Evolutionary conservation across 2,113 vertebrate genomes (phyloP).

Genomic region (Saguinus imperator): DNA sequence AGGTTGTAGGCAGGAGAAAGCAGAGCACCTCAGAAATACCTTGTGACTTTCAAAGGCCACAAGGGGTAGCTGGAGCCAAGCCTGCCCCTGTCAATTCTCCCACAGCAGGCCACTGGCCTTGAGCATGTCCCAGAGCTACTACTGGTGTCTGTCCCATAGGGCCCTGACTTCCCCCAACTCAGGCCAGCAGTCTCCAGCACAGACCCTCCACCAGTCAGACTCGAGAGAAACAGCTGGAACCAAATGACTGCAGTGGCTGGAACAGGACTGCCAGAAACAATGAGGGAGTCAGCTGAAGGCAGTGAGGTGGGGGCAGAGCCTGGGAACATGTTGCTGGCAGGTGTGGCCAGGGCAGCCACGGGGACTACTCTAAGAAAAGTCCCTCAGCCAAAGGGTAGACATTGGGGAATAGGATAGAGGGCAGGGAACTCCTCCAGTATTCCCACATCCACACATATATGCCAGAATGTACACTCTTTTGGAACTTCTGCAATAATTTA

Average conservation of each 20-base stretch:
- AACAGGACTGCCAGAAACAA: not conserved
- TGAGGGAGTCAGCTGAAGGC: not conserved
- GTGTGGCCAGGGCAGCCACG: not conserved
- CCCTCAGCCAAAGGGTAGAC: not conserved
- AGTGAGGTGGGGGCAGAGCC: not conserved
- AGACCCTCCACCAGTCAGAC: constrained; percentile 16
- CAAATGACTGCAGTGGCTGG: not conserved
- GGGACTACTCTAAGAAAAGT: not conserved
- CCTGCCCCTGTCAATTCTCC: not conserved
- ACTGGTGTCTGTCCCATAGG: not conserved
- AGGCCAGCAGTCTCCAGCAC: not conserved
- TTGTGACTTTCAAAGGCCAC: not conserved
- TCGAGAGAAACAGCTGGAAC: constrained; percentile 43
- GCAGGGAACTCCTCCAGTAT: too few relatives aligned
- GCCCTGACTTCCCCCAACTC: not conserved
- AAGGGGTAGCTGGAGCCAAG: not conserved
- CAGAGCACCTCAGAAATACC: not conserved
- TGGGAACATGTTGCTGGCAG: not conserved
- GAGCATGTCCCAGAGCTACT: not conserved
- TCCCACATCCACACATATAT: not conserved
- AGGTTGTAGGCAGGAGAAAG: not conserved
- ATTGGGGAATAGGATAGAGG: too few relatives aligned
- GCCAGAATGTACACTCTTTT: not conserved
- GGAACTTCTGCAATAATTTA: not conserved
- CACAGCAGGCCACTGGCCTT: not conserved